Conservation (phyloP, 2,113 vertebrate species). For the Uria lomvia region DNA sequence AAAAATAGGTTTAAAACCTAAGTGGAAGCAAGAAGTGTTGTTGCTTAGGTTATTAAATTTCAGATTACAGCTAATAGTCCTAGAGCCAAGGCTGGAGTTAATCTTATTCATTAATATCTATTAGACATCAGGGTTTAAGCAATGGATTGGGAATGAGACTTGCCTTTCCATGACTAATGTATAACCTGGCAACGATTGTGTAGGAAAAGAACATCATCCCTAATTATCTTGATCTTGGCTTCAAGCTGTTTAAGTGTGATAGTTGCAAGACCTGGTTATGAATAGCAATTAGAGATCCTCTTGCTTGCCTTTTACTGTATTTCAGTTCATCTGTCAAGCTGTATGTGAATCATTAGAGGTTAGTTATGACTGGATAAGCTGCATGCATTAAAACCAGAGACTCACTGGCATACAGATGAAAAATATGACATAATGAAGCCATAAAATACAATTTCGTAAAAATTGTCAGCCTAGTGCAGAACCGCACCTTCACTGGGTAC, state of each 20-base stretch:
- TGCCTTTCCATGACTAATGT: neutral
- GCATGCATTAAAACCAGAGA: neutral
- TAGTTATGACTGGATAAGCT: neutral
- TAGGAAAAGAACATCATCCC: neutral
- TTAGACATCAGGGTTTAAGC: neutral
- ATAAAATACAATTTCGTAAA: neutral
- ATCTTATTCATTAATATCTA: neutral
- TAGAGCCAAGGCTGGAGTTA: neutral
- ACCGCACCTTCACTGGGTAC: neutral
- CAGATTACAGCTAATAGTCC: rapidly evolving
- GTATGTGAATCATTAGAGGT: neutral
- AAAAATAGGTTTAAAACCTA: neutral
- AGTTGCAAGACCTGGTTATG: neutral
- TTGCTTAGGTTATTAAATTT: neutral
- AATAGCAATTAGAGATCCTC: neutral
- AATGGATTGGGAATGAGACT: neutral
- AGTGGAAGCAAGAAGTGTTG: neutral
- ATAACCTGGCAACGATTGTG: neutral
- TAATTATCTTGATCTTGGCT: neutral
- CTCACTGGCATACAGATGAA: neutral
- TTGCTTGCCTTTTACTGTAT: neutral
- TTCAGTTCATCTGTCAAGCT: neutral
- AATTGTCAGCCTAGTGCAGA: neutral
- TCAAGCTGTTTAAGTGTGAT: neutral
- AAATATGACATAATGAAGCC: neutral